Evolutionary conservation across 2,888 invertebrate genomes (phyloP).

Genomic region (Smittia sp.): DNA sequence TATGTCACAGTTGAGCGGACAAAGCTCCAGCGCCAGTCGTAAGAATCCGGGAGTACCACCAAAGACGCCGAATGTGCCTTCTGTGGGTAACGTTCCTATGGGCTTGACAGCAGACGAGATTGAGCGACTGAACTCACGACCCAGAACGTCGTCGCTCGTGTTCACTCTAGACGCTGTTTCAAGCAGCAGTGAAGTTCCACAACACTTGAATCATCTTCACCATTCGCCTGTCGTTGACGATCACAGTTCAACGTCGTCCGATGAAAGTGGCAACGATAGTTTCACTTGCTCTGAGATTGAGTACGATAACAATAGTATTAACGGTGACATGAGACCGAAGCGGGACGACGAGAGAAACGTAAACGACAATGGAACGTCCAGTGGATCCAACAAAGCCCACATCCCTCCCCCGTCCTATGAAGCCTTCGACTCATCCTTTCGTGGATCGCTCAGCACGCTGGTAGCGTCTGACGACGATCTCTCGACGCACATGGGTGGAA

Average conservation of each 20-base stretch:
- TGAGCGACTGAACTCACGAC: conserved; percentile 81
- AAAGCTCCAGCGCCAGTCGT: conserved; percentile 76
- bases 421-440: conserved; percentile 90
- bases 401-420: conserved; percentile 79
- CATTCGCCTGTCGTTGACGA: conserved; percentile 73
- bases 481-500: conserved; percentile 73
- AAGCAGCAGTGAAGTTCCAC: conserved; percentile 78
- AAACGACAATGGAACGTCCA: conserved; percentile 57
- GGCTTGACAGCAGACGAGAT: conserved; percentile 92
- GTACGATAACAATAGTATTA: conserved; percentile 85
- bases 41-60: conserved; percentile 68
- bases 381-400: conserved; percentile 43
- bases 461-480: conserved; percentile 92
- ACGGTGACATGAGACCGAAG: conserved; percentile 69
- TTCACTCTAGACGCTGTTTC: conserved; percentile 93
- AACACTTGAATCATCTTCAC: conserved; percentile 68
- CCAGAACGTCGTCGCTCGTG: conserved; percentile 84
- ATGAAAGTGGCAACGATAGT: conserved; percentile 93
- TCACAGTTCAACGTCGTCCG: conserved; percentile 78
- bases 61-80: conserved; percentile 66
- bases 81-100: conserved; percentile 67
- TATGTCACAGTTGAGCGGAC: conserved; percentile 86
- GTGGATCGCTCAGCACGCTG: conserved; percentile 88
- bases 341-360: conserved; percentile 61
- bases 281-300: conserved; percentile 98